Base-by-base conservation (phyloP, 2,797 vertebrate genomes). In the Amphiprion clarkii region DNA sequence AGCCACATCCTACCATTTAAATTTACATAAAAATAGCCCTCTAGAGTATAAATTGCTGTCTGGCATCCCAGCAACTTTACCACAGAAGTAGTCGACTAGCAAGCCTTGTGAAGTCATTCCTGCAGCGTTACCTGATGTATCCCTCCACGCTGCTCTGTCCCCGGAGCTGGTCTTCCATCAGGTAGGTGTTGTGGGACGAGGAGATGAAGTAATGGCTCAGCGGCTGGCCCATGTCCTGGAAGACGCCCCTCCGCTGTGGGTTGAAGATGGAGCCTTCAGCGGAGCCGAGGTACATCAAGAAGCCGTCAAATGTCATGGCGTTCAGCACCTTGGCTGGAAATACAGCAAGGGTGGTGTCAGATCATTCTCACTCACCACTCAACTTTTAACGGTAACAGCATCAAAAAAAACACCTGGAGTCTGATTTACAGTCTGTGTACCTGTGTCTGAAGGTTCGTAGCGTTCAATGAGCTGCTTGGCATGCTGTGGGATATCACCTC, bases 401-500 rank as follows among this genome's bases (percentile, higher is more conserved):
- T 48, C 19, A 7, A 1, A 48, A 14, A 14, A 44, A 17, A 49
- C 21, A 49, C 7, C n/a, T n/a, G 11, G n/a, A n/a, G 1, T 42
- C 62, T 8, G 27, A 27, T 33, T 48, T 11, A 42, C 9, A 9
- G 11, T 0, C 19, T 21, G 6, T 8, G 13, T 92, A 98, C 97
- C 97, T 60, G 95, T 95, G 42, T 98, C 97, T 0, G 97, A 99
- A 0, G 97, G 97, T 76, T 99, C 98, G 0, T 97, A 96, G 73
- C 88, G 86, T 70, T 95, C 87, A 0, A 98, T 97, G 77, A 99
- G 93, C 68, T 95, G 91, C 89, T 95, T 89, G 69, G 96, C 96
- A 2, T 94, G 89, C 56, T 95, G 94, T 60, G 94, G 90, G 13
- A 94, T 82, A 3, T 74, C 68, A 0, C 87, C 90, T 0, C 49